These are phyloP conservation scores for Talpa occidentalis DNA, from an alignment of 2,113 vertebrate genomes.

Conservation along the genomic window DNA sequence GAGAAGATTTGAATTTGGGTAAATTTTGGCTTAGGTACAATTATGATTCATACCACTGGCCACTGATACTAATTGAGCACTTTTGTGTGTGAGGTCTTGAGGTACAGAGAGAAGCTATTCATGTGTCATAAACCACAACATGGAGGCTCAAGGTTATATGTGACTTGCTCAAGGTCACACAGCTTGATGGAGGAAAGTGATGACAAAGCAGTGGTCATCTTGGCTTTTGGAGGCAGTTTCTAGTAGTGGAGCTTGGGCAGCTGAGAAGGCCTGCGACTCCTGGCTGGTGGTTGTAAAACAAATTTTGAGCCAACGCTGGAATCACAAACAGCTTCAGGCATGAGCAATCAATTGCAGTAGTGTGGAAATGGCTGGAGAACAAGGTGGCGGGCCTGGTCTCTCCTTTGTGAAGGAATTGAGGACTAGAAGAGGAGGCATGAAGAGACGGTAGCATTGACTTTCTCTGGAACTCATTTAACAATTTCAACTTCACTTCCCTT, in stretches of 20 bases:
- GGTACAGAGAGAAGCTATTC: neutral
- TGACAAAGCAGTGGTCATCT: neutral
- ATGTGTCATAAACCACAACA: neutral
- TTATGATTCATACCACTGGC: neutral
- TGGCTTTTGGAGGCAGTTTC: neutral
- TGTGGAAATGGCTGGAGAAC: neutral
- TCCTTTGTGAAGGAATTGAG: neutral
- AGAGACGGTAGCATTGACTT: neutral
- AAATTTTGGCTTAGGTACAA: neutral
- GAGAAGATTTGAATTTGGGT: neutral
- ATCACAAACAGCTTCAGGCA: neutral
- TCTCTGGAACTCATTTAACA: constrained; percentile 18
- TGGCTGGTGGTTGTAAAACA: neutral
- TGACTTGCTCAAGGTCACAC: neutral
- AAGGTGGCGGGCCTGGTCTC: neutral
- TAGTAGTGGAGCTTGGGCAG: neutral
- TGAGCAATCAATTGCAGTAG: neutral
- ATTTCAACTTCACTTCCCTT: constrained; percentile 50
- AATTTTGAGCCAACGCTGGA: neutral
- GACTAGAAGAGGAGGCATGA: neutral
- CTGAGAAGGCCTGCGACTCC: neutral
- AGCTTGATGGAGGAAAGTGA: neutral
- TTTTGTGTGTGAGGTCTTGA: neutral
- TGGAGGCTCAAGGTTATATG: neutral
- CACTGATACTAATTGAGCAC: neutral